Evolutionary conservation across 2,113 vertebrate species (phyloP).

Genomic region (Hippopotamus amphibius): DNA sequence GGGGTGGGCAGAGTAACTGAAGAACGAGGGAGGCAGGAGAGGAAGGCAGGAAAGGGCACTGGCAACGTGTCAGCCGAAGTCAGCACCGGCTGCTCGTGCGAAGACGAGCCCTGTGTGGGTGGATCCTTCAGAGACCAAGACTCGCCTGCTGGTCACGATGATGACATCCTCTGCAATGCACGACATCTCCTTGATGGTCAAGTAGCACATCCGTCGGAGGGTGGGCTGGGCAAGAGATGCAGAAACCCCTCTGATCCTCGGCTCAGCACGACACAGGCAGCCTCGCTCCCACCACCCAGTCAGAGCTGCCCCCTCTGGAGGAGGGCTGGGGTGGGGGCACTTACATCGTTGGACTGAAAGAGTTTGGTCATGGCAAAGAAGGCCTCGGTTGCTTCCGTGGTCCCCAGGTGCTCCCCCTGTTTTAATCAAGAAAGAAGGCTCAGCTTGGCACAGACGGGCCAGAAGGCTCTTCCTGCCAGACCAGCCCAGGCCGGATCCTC

Average conservation of each 20-base stretch:
- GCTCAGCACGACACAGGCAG: neutral
- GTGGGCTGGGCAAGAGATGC: conserved; percentile 86
- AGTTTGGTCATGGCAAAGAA: conserved; percentile 99
- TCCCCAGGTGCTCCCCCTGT: conserved; percentile 98
- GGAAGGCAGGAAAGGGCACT: neutral
- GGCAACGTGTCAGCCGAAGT: neutral
- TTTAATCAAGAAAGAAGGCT: neutral
- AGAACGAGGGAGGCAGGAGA: neutral
- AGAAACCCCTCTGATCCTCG: neutral
- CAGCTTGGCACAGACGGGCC: neutral
- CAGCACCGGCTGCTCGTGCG: neutral
- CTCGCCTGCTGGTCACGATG: conserved; percentile 98
- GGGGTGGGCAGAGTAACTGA: neutral
- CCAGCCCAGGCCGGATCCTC: neutral
- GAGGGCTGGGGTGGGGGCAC: conserved; percentile 48
- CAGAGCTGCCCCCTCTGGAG: neutral
- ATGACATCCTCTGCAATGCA: conserved; percentile 99
- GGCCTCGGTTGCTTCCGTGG: conserved; percentile 97
- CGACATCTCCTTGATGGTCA: conserved; percentile 99
- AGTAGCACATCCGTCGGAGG: conserved; percentile 98
- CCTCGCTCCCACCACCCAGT: neutral
- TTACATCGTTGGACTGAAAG: conserved; percentile 98
- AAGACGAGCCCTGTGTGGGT: neutral
- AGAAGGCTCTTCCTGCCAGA: neutral
- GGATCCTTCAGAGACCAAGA: neutral